phyloP scores from a whole-genome alignment of 2,888 invertebrate genomes.

The Macropis europaea region DNA sequence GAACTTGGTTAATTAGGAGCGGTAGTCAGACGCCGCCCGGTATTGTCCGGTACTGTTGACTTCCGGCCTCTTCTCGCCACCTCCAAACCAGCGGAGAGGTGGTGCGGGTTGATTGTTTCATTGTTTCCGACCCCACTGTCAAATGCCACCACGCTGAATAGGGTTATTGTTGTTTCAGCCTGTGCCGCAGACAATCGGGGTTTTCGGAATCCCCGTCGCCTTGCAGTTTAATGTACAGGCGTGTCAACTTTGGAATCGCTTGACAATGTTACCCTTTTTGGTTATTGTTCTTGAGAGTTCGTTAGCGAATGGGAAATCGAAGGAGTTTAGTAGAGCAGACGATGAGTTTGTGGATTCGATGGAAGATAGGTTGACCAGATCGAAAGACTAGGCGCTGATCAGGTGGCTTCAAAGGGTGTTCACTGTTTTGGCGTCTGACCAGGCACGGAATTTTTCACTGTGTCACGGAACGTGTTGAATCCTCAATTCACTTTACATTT shows the following conservation, averaged over 20 bases:
- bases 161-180: conserved; percentile 75
- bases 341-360: no score
- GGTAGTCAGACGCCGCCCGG: conserved; percentile 70
- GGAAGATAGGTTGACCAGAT: no score
- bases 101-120: conserved; percentile 76
- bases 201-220: conserved; percentile 49
- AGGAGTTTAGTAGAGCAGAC: no score
- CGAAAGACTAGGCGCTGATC: no score
- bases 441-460: no score
- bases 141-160: conserved; percentile 74
- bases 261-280: conserved; percentile 12
- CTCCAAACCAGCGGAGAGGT: conserved; percentile 43
- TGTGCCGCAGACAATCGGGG: conserved; percentile 67
- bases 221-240: conserved; percentile 29
- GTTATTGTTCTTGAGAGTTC: neutral
- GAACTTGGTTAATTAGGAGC: conserved; percentile 75
- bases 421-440: no score
- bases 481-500: no score
- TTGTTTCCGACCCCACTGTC: conserved; percentile 78
- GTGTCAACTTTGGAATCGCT: conserved; percentile 7
- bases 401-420: no score
- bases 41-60: conserved; percentile 77
- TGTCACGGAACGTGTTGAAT: no score
- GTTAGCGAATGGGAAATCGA: no score
- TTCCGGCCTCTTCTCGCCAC: conserved; percentile 68